Evolutionary conservation across 1,140 invertebrate species (phyloP).

Genomic region (Drosophila asahinai): DNA sequence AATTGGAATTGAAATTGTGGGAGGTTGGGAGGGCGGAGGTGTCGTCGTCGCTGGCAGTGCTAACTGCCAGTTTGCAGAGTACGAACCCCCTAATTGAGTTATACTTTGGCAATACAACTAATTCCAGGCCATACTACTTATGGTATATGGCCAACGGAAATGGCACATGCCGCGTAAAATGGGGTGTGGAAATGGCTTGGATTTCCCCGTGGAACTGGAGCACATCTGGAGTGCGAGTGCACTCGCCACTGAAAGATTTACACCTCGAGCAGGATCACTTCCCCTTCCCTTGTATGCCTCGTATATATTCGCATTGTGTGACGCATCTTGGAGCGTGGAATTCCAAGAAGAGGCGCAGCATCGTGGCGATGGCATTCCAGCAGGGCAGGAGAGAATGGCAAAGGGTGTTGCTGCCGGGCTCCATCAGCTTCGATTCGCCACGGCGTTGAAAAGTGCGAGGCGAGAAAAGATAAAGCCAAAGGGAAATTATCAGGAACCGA

Average conservation of each 20-base stretch:
- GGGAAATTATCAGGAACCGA: slow-evolving; percentile 42
- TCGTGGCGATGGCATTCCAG: slow-evolving; percentile 54
- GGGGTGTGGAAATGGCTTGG: slow-evolving; percentile 24
- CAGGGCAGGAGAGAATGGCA: background rate
- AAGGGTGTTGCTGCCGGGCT: slow-evolving; percentile 8
- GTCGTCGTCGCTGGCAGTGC: slow-evolving; percentile 2
- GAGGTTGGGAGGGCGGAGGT: background rate
- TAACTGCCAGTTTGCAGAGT: slow-evolving; percentile 16
- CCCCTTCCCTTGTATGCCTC: background rate
- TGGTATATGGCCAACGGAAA: slow-evolving; percentile 51
- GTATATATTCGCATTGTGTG: slow-evolving; percentile 35
- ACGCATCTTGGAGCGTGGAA: slow-evolving; percentile 65
- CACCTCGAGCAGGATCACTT: slow-evolving; percentile 26
- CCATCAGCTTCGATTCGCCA: slow-evolving; percentile 37
- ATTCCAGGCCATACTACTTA: slow-evolving; percentile 24
- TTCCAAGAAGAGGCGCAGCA: slow-evolving; percentile 78
- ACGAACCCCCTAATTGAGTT: slow-evolving; percentile 60
- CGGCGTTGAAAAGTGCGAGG: slow-evolving; percentile 51
- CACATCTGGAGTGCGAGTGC: slow-evolving; percentile 62
- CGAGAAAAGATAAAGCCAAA: slow-evolving; percentile 38
- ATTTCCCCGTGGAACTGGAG: slow-evolving; percentile 29
- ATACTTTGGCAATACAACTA: slow-evolving; percentile 33
- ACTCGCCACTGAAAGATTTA: slow-evolving; percentile 70
- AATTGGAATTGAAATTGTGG: slow-evolving; percentile 6
- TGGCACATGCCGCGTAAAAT: slow-evolving; percentile 20